phyloP scores from a whole-genome alignment of 2,797 vertebrate species.

The Scleropages formosus region DNA sequence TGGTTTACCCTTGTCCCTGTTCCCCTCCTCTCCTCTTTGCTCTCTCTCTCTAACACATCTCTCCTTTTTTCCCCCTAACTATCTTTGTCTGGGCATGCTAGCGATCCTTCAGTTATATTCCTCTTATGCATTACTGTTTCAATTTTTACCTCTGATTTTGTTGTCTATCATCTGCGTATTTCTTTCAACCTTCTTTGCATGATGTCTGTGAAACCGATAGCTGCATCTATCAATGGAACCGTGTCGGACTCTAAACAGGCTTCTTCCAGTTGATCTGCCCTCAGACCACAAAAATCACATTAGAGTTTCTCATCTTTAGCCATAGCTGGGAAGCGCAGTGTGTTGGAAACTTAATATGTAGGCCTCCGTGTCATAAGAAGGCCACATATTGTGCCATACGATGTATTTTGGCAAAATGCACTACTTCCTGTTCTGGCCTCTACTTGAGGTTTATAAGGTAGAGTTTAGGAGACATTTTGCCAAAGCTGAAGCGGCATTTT shows the following conservation, averaged over 20 bases:
- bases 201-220: slow-evolving; percentile 99
- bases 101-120: slow-evolving; percentile 82
- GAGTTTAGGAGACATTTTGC: background rate
- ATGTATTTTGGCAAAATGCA: background rate
- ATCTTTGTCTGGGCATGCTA: slow-evolving; percentile 84
- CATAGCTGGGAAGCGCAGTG: slow-evolving; percentile 52
- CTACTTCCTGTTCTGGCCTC: background rate
- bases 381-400: background rate
- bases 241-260: slow-evolving; percentile 98
- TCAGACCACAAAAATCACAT: slow-evolving; percentile 99
- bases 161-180: slow-evolving; percentile 66
- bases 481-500: background rate
- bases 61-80: slow-evolving; percentile 61
- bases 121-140: slow-evolving; percentile 81
- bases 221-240: slow-evolving; percentile 99
- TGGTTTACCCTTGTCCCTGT: slow-evolving; percentile 73
- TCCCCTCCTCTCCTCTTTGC: slow-evolving; percentile 68
- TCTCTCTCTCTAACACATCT: slow-evolving; percentile 53
- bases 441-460: too few species aligned
- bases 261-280: slow-evolving; percentile 99
- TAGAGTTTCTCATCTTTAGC: slow-evolving; percentile 99
- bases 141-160: slow-evolving; percentile 69
- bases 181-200: slow-evolving; percentile 90
- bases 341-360: slow-evolving; percentile 42
- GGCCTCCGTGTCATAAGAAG: background rate